These are phyloP conservation scores for Diphyllodes magnificus DNA, from an alignment of 2,113 vertebrate species.

Conservation along the genomic window DNA sequence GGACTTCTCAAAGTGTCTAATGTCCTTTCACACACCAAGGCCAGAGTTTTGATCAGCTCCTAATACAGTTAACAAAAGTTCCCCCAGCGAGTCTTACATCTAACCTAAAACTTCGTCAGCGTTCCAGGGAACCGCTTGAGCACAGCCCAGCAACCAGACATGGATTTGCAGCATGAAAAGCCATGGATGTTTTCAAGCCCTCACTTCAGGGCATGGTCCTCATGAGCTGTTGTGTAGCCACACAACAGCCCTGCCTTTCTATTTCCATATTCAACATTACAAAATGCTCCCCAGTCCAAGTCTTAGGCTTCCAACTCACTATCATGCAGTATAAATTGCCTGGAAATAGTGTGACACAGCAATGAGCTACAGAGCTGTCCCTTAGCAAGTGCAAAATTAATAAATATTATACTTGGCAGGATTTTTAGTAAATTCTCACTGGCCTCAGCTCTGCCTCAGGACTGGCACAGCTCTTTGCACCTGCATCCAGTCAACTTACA, in stretches of 20 bases:
- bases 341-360: not conserved
- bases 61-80: not conserved
- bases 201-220: not conserved
- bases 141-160: not conserved
- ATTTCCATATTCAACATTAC: not conserved
- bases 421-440: not conserved
- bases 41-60: not conserved
- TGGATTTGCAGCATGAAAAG: not conserved
- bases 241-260: not conserved
- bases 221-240: not conserved
- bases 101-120: not conserved
- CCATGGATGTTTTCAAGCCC: not conserved
- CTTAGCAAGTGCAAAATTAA: not conserved
- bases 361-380: not conserved
- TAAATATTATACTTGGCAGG: not conserved
- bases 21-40: not conserved
- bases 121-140: not conserved
- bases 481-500: not conserved
- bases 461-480: conserved; percentile 11
- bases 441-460: not conserved
- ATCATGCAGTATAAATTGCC: not conserved
- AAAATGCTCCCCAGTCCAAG: not conserved
- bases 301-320: not conserved
- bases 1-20: not conserved
- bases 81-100: not conserved